Evolutionary conservation across 2,888 invertebrate genomes (phyloP).

Genomic region (Mayetiola destructor): DNA sequence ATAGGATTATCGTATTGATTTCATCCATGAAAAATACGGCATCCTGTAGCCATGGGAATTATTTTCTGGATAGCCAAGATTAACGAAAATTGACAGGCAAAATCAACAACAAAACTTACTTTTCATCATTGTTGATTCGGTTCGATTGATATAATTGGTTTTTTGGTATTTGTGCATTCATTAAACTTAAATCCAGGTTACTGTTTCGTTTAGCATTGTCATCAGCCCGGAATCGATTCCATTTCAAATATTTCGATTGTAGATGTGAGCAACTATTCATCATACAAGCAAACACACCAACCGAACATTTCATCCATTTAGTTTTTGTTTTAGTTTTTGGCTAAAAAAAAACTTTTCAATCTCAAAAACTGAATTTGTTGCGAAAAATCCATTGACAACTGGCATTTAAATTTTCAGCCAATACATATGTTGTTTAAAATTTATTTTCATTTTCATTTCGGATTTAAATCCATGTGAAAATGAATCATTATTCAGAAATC

Average conservation of each 20-base stretch:
- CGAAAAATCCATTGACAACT: neutral
- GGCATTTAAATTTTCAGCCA: neutral
- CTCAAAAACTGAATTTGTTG: too few relatives aligned
- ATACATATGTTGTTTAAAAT: neutral
- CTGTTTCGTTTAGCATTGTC: neutral
- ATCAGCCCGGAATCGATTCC: neutral
- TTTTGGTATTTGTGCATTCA: neutral
- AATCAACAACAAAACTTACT: too few relatives aligned
- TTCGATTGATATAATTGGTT: too few relatives aligned
- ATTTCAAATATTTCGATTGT: neutral
- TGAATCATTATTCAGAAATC: too few relatives aligned
- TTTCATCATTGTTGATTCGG: too few relatives aligned
- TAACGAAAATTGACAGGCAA: constrained; percentile 9
- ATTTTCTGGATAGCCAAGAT: neutral
- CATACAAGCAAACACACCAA: neutral
- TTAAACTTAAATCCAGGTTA: neutral
- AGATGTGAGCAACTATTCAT: neutral
- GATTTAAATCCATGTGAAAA: neutral
- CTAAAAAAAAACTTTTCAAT: neutral
- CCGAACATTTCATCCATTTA: neutral
- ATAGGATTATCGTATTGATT: neutral
- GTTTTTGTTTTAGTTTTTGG: neutral
- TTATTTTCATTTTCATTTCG: neutral
- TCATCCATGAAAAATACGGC: neutral
- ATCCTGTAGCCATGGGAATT: neutral